These are phyloP conservation scores for Chlorodrepanis virens DNA, from an alignment of 2,113 vertebrate species.

Conservation along the genomic window DNA sequence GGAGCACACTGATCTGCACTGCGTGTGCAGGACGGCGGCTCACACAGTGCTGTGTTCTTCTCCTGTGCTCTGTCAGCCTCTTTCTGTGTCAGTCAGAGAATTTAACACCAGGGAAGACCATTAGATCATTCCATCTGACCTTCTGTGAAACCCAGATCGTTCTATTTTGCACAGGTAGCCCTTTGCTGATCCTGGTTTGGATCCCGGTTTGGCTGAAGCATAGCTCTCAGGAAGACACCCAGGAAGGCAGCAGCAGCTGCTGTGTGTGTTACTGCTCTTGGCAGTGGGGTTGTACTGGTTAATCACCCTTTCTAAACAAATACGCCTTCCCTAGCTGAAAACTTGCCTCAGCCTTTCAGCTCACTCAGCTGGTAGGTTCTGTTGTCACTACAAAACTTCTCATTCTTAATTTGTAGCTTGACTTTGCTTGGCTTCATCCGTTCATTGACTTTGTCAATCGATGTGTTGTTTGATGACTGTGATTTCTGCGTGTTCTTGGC, in stretches of 20 bases:
- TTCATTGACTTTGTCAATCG: not conserved
- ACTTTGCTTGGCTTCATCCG: not conserved
- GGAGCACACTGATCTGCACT: not conserved
- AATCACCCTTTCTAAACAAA: not conserved
- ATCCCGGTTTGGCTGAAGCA: not conserved
- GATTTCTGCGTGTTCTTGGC: not conserved
- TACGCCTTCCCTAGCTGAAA: fast-evolving
- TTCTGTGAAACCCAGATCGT: not conserved
- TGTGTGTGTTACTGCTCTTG: not conserved
- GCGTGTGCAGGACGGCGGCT: not conserved
- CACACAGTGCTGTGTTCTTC: not conserved
- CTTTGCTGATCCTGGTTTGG: not conserved
- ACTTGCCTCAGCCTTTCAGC: not conserved
- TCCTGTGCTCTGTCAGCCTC: not conserved
- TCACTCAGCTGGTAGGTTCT: not conserved
- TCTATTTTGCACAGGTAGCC: not conserved
- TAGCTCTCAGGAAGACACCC: not conserved
- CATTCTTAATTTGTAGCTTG: not conserved
- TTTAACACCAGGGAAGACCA: not conserved
- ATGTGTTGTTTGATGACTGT: not conserved
- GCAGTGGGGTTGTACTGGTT: not conserved
- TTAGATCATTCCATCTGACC: not conserved
- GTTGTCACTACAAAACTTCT: not conserved
- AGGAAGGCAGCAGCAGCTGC: not conserved
- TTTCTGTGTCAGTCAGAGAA: not conserved